Conservation (phyloP, 2,888 invertebrate species). For the Amaurobius ferox region DNA sequence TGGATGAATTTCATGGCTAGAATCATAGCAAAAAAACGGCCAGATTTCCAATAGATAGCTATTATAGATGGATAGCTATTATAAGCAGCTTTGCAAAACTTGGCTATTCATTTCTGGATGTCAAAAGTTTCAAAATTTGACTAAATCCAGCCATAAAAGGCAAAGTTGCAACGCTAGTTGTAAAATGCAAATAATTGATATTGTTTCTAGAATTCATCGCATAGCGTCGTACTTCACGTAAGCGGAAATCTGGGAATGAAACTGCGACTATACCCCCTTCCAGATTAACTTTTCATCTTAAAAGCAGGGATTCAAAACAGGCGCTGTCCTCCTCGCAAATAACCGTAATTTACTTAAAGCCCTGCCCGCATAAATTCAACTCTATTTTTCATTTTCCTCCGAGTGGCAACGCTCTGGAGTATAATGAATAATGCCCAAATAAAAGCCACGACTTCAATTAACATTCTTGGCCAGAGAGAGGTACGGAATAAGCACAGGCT, state of each 20-base stretch:
- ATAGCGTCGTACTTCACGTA: too few relatives aligned
- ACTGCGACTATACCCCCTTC: neutral
- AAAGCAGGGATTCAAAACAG: neutral
- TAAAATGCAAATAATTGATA: too few relatives aligned
- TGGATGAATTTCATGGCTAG: too few relatives aligned
- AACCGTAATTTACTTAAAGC: neutral
- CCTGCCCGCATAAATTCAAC: neutral
- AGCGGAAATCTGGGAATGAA: neutral
- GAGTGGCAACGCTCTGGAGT: neutral
- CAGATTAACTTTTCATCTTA: conserved; percentile 13
- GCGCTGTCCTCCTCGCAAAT: neutral
- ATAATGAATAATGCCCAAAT: conserved; percentile 30
- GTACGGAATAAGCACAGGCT: conserved; percentile 17
- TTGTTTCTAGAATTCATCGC: too few relatives aligned
- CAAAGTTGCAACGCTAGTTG: too few relatives aligned
- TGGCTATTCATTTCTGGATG: too few relatives aligned
- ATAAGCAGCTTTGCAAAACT: too few relatives aligned
- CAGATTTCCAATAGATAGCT: too few relatives aligned
- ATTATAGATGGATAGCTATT: too few relatives aligned
- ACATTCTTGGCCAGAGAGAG: conserved; percentile 41
- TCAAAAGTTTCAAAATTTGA: too few relatives aligned
- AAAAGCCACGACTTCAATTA: conserved; percentile 65
- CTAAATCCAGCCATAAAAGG: too few relatives aligned
- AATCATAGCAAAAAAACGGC: too few relatives aligned
- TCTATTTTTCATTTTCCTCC: conserved; percentile 3